Conservation (phyloP, 2,888 invertebrate genomes). For the Synanthedon myopaeformis region DNA sequence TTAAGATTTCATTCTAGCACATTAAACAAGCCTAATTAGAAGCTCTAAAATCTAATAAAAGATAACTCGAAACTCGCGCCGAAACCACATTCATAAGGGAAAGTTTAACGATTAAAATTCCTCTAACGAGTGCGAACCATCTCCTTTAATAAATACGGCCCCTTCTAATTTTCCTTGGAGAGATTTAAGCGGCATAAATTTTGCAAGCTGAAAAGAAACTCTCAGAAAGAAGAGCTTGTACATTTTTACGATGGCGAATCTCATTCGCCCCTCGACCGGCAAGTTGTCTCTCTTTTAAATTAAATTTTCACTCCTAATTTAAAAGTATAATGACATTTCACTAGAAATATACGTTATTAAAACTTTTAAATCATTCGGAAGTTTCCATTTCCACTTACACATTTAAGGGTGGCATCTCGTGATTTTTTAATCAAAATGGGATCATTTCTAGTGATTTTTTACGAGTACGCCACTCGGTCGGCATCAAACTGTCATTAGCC, state of each 20-base stretch:
- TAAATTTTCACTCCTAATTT: constrained; percentile 73
- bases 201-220: constrained; percentile 65
- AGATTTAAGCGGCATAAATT: constrained; percentile 67
- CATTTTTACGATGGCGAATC: constrained; percentile 65
- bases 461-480: constrained; percentile 58
- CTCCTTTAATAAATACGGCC: constrained; percentile 64
- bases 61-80: constrained; percentile 56
- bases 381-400: constrained; percentile 39
- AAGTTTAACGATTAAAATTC: constrained; percentile 66
- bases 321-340: constrained; percentile 73
- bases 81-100: constrained; percentile 63
- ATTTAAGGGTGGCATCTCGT: constrained; percentile 50
- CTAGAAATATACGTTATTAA: constrained; percentile 69
- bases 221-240: constrained; percentile 63
- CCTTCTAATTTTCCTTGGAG: constrained; percentile 63
- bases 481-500: constrained; percentile 67
- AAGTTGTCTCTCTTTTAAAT: constrained; percentile 71
- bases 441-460: constrained; percentile 69
- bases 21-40: constrained; percentile 59
- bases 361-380: constrained; percentile 71
- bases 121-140: constrained; percentile 63
- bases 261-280: constrained; percentile 60
- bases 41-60: constrained; percentile 60
- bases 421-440: constrained; percentile 70
- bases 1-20: constrained; percentile 49